Percentiles rank a stretch among this genome's conserved stretches.
Evolutionary conservation across 2,797 vertebrate species (phyloP).

Genomic region (Hybognathus amarus): DNA sequence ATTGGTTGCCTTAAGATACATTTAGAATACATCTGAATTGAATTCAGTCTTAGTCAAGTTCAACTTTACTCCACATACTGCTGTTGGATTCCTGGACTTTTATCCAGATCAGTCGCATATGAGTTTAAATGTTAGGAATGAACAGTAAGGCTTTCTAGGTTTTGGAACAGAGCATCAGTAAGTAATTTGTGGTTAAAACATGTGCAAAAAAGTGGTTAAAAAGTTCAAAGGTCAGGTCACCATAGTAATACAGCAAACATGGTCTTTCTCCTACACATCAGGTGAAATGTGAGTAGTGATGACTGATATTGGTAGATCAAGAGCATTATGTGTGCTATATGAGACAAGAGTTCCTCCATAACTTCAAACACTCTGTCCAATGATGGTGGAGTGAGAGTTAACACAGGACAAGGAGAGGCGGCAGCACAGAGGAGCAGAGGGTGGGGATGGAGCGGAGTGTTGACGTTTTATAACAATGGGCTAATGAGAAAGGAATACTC

Average conservation of each 20-base stretch:
- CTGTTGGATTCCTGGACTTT: background rate
- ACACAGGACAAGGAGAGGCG: constrained; percentile 30
- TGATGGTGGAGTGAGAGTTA: constrained; percentile 37
- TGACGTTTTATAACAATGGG: constrained; percentile 10
- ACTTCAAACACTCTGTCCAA: constrained; percentile 61
- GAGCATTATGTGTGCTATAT: constrained; percentile 12
- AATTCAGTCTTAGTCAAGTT: background rate
- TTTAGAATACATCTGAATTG: background rate
- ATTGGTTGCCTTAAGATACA: background rate
- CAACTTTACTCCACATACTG: background rate
- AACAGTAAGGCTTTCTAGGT: background rate
- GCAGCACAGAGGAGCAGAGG: constrained; percentile 39
- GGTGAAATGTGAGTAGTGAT: background rate
- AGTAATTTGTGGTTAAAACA: background rate
- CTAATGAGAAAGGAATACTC: constrained; percentile 49
- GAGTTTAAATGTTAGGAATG: background rate
- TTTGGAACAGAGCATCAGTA: background rate
- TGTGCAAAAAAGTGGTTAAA: background rate
- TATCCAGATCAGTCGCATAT: background rate
- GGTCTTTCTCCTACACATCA: background rate
- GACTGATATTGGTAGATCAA: background rate
- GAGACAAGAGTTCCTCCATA: constrained; percentile 26
- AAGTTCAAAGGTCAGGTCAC: background rate
- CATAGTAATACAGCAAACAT: background rate
- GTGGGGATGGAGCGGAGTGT: constrained; percentile 24